Percentiles rank a stretch among this genome's conserved stretches.
These are phyloP conservation scores for Anser cygnoides DNA, from an alignment of 2,113 vertebrate genomes.

Conservation along the genomic window DNA sequence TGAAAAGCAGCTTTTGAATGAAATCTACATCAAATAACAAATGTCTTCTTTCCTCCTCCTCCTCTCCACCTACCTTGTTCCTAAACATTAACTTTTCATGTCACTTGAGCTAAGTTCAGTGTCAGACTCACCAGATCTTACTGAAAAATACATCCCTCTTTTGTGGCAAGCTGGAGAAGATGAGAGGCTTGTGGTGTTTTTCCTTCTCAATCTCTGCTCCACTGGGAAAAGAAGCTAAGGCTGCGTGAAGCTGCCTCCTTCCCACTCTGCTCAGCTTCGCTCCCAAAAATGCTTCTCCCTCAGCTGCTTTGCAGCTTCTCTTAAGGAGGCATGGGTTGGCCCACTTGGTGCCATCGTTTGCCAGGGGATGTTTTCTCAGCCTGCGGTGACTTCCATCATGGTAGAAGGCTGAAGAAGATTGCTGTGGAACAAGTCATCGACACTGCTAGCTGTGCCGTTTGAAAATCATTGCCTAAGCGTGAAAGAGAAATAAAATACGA, in stretches of 20 bases:
- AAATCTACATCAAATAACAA: conserved; percentile 45
- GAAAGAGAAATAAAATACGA: not conserved
- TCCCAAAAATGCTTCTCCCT: conserved; percentile 34
- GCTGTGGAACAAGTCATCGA: not conserved
- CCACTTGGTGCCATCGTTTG: not conserved
- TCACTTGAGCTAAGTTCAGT: conserved; percentile 60
- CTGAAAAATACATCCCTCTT: conserved; percentile 47
- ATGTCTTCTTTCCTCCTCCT: conserved; percentile 60
- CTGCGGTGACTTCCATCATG: not conserved
- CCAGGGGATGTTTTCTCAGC: not conserved
- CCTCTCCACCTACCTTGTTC: conserved; percentile 61
- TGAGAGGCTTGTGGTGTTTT: conserved; percentile 53
- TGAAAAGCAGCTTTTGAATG: conserved; percentile 63
- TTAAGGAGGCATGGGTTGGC: conserved; percentile 15
- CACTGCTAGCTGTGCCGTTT: not conserved
- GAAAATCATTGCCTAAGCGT: not conserved
- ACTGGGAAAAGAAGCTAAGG: conserved; percentile 29
- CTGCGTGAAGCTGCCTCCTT: conserved; percentile 38
- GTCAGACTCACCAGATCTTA: conserved; percentile 59
- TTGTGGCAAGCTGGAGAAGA: conserved; percentile 30
- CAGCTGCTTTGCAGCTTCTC: not conserved
- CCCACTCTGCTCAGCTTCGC: conserved; percentile 17
- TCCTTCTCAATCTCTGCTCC: conserved; percentile 3
- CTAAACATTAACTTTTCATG: conserved; percentile 63
- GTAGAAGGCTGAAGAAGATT: conserved; percentile 10